phyloP scores from a whole-genome alignment of 2,797 vertebrate genomes.

The Steatocranus sp. region DNA sequence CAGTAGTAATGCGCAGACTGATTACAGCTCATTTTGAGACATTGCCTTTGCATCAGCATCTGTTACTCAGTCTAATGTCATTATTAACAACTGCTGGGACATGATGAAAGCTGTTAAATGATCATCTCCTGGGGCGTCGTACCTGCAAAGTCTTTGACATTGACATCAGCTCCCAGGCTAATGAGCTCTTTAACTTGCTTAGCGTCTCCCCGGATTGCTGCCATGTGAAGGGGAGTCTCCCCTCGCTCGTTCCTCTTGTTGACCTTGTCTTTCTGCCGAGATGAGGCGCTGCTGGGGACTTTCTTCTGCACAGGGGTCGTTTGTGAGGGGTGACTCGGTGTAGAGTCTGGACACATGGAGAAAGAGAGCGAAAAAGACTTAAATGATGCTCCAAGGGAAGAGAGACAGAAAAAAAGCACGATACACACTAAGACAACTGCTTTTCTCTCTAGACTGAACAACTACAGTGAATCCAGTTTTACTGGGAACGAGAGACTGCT shows the following conservation, averaged over 20 bases:
- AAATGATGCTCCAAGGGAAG: background rate
- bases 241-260: conserved; percentile 98
- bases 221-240: conserved; percentile 97
- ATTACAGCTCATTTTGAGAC: background rate
- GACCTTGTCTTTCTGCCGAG: conserved; percentile 97
- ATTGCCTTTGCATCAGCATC: background rate
- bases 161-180: conserved; percentile 94
- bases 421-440: background rate
- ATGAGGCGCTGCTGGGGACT: conserved; percentile 85
- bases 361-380: background rate
- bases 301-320: conserved; percentile 91
- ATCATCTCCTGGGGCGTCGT: background rate
- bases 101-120: background rate
- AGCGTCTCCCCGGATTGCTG: conserved; percentile 94
- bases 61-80: background rate
- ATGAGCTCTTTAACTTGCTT: conserved; percentile 98
- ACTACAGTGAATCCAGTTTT: background rate
- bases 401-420: background rate
- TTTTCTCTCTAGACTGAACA: background rate
- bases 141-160: conserved; percentile 99
- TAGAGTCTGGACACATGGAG: conserved; percentile 80
- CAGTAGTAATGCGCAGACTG: background rate
- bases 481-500: background rate
- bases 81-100: background rate
- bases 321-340: conserved; percentile 91